These are phyloP conservation scores for Tribolium freemani DNA, from an alignment of 2,888 invertebrate genomes.

Conservation along the genomic window DNA sequence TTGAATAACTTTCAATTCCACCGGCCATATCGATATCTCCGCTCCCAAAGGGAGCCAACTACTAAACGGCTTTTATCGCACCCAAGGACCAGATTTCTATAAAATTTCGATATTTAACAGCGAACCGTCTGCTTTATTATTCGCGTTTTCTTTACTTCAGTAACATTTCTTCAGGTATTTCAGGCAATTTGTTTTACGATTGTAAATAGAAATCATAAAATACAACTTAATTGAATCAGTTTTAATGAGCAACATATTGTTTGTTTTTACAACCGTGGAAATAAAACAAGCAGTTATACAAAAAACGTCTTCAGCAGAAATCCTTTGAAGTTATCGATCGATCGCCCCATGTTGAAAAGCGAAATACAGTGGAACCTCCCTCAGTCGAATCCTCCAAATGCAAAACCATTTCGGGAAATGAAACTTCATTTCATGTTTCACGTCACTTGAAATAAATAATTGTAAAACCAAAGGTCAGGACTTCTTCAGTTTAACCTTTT, in stretches of 20 bases:
- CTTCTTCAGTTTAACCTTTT: too few relatives aligned
- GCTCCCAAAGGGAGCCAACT: neutral
- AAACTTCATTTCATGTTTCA: too few relatives aligned
- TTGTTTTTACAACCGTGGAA: neutral
- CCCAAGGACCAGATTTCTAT: too few relatives aligned
- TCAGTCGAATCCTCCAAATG: too few relatives aligned
- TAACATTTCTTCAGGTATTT: neutral
- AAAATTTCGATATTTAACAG: neutral
- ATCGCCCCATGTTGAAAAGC: neutral
- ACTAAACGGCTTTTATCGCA: neutral
- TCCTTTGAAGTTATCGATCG: neutral
- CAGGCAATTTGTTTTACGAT: neutral
- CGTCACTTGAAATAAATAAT: too few relatives aligned
- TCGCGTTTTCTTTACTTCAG: neutral
- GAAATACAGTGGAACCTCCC: too few relatives aligned
- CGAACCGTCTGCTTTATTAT: neutral
- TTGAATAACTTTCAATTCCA: constrained; percentile 20
- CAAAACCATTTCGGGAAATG: too few relatives aligned
- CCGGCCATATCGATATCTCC: neutral
- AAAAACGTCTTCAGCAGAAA: neutral
- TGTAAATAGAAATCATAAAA: neutral
- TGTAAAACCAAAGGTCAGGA: too few relatives aligned
- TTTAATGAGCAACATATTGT: neutral
- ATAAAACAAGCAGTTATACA: neutral
- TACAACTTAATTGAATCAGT: neutral